Base-by-base conservation (phyloP, 2,888 invertebrate species). In the Blera fallax region DNA sequence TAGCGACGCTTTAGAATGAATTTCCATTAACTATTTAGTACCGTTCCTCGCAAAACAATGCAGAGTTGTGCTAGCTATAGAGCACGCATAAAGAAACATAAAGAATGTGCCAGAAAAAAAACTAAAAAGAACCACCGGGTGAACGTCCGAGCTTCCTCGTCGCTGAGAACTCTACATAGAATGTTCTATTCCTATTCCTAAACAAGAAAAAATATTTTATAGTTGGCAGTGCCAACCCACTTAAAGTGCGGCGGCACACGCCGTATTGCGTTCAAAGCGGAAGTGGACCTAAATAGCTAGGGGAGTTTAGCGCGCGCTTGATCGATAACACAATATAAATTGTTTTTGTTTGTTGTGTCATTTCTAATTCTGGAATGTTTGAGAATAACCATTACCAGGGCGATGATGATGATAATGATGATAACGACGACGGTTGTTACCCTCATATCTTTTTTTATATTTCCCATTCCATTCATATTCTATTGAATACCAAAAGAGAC, bases 271-370 rank as follows among this genome's bases (percentile, higher is more conserved):
- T 83, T 78, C 21, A 21, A 60, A 83, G 65, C 60, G 64, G 78
- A 62, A 77, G 67, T 77, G 72, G 56, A 80, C 65, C 50, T 40
- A 58, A 73, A 73, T 67, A 67, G 52, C 43, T 72, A 52, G 73
- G 80, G 73, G 73, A 60, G 67, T 43, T 74, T 60, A 50, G 52
- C 60, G 54, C 34, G 54, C 34, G 73, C 62, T 83, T 79, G 73
- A 83, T 83, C 83, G 62, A 83, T 83, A 79, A 40, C 24, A 54
- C 60, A 60, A 54, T 62, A 50, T 72, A 70, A 29, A 43, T 74
- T 14, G 29, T 16, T 62, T 10, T 50, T 62, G 16, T 45, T 54
- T 37, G 27, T 58, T 48, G n/a, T 52, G 58, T 58, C 37, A 24
- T 56, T 45, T 24, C 65, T 48, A 37, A 43, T 74, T 70, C 69